Conservation (phyloP, 2,888 invertebrate species). For the Sylvicola cinctus region DNA sequence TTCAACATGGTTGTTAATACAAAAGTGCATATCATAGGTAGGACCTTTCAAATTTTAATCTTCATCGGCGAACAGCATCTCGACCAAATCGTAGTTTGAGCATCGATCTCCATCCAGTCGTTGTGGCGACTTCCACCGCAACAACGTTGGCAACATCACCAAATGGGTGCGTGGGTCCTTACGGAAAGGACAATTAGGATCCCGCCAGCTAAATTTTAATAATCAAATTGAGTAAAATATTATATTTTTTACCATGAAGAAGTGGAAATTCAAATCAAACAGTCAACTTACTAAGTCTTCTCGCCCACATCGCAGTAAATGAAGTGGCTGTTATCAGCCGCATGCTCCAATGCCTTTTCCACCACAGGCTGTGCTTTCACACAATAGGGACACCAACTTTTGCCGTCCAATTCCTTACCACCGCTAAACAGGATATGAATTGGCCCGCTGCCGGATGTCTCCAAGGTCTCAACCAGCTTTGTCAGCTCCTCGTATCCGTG, state of each 20-base stretch:
- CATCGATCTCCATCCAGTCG: slow-evolving; percentile 62
- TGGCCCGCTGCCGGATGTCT: slow-evolving; percentile 15
- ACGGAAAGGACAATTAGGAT: slow-evolving; percentile 59
- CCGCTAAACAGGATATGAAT: slow-evolving; percentile 25
- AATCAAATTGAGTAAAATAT: not conserved
- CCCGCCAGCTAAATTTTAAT: slow-evolving; percentile 51
- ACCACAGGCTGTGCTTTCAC: slow-evolving; percentile 61
- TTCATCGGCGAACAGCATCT: slow-evolving; percentile 53
- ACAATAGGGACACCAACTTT: slow-evolving; percentile 84
- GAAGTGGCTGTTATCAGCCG: slow-evolving; percentile 41
- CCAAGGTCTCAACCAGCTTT: slow-evolving; percentile 21
- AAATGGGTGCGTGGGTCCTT: slow-evolving; percentile 49
- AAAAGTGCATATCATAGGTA: too few relatives aligned
- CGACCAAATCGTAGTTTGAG: slow-evolving; percentile 46
- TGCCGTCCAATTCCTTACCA: slow-evolving; percentile 31
- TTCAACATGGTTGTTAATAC: too few relatives aligned
- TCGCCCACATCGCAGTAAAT: slow-evolving; percentile 63
- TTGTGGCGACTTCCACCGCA: slow-evolving; percentile 58
- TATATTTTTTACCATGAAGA: too few relatives aligned
- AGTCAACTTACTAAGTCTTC: slow-evolving; percentile 40
- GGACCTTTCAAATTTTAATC: too few relatives aligned
- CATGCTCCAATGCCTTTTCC: slow-evolving; percentile 38
- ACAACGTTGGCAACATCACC: slow-evolving; percentile 62
- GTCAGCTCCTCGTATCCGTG: slow-evolving; percentile 24
- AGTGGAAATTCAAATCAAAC: slow-evolving; percentile 3